Conservation (phyloP, 2,888 invertebrate genomes). For the Drosophila falleni region DNA sequence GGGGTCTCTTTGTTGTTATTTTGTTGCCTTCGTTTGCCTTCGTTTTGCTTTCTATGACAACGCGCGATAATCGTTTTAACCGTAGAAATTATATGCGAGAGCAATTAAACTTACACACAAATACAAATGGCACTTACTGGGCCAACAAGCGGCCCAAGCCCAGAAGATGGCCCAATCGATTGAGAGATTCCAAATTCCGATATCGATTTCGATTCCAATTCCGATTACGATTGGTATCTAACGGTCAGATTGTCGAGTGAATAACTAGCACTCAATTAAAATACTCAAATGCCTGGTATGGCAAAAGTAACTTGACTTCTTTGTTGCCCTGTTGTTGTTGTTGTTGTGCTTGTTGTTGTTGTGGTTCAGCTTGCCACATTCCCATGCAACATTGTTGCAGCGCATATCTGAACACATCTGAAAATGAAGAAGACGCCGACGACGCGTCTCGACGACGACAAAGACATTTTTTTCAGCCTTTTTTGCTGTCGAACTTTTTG, state of each 20-base stretch:
- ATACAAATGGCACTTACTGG: constrained; percentile 30
- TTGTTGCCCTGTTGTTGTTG: background rate
- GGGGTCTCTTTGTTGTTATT: constrained; percentile 15
- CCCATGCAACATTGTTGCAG: constrained; percentile 77
- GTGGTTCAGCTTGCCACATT: constrained; percentile 35
- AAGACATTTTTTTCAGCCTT: constrained; percentile 26
- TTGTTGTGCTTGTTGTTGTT: background rate
- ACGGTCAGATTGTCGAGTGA: background rate
- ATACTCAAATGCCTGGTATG: constrained; percentile 19
- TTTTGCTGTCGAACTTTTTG: constrained; percentile 35
- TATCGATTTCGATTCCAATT: background rate
- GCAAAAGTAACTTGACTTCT: constrained; percentile 9
- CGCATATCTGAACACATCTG: constrained; percentile 62
- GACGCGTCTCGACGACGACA: constrained; percentile 12
- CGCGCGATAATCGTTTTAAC: constrained; percentile 67
- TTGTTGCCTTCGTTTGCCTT: constrained; percentile 68
- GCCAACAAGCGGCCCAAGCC: constrained; percentile 2
- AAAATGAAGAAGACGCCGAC: constrained; percentile 42
- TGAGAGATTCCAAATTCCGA: constrained; percentile 9
- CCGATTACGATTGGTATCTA: constrained; percentile 14
- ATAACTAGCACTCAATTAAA: constrained; percentile 48
- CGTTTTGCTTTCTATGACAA: constrained; percentile 72
- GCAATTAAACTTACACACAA: constrained; percentile 63
- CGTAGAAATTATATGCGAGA: constrained; percentile 65
- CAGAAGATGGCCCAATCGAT: constrained; percentile 16